These are phyloP conservation scores for Dasypogon diadema DNA, from an alignment of 2,888 invertebrate genomes.

Conservation along the genomic window DNA sequence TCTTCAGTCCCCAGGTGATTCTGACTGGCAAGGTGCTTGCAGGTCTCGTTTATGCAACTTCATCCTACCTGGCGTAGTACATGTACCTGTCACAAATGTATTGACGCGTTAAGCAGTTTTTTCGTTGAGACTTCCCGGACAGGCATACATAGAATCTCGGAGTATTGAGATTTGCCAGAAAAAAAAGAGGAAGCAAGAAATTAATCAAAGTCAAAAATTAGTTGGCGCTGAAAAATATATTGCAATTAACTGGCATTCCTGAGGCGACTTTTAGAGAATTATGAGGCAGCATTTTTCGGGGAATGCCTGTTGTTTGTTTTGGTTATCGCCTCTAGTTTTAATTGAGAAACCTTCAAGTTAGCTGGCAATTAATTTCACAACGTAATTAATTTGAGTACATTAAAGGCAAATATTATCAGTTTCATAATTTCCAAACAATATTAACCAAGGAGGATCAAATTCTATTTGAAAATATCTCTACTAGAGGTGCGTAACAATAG, in stretches of 20 bases:
- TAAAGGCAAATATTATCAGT: no score
- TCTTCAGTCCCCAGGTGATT: conserved; percentile 4
- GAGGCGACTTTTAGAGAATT: no score
- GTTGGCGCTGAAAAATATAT: background rate
- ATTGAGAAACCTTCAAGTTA: background rate
- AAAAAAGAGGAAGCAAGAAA: background rate
- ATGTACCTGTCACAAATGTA: background rate
- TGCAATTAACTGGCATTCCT: no score
- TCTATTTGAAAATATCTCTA: no score
- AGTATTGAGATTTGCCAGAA: background rate
- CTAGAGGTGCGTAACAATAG: no score
- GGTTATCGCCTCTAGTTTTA: background rate
- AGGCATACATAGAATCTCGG: background rate
- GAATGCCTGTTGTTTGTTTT: background rate
- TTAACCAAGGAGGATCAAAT: no score
- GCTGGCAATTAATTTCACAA: no score
- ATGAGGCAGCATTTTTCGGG: no score
- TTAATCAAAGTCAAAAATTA: conserved; percentile 29
- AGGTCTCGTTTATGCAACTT: background rate
- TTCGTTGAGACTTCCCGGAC: background rate
- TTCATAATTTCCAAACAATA: no score
- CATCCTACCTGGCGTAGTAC: background rate
- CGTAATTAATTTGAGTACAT: no score
- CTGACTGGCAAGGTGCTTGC: background rate
- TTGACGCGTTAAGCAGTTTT: background rate